Base-by-base conservation (phyloP, 1,140 invertebrate genomes). In the Aphidius gifuensis region DNA sequence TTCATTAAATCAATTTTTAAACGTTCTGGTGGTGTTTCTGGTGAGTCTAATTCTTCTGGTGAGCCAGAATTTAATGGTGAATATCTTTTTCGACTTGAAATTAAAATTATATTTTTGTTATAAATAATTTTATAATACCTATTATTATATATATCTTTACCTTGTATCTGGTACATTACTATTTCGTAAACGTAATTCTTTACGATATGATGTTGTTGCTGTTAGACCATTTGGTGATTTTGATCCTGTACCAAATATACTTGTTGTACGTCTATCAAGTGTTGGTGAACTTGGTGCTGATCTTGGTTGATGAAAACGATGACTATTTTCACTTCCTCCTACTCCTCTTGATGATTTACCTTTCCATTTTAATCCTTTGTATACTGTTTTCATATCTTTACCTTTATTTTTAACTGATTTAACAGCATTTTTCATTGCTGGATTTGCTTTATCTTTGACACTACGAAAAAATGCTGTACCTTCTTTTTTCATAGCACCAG, bases 381-480 rank as follows among this genome's bases (percentile, higher is more conserved):
- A 90, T 9, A 85, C 89, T 58, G 86, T 88, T 69, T 87, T 87
- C 67, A 90, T 85, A 64, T 87, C 87, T 76, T 89, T 90, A 4
- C 90, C 87, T 64, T 86, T 84, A 74, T 90, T 89, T 80, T 90
- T 91, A 4, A 92, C 90, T 75, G 88, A 88, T 84, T 91, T 90
- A 53, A 92, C 88, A 67, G 90, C 90, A 70, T 86, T 89, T 82
- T 90, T 91, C 72, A 92, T 83, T 68, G 90, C 90, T 66, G 91
- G 90, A 83, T 92, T 92, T 43, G 90, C 89, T 82, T 89, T 89
- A 72, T 87, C 89, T 79, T 89, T 90, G 8, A 92, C 86, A 68
- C 83, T 90, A 74, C 89, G 89, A 66, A 92, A 86, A 69, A 92
- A 87, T 32, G 85, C 85, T 21, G 85, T 85, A 11, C 87, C 84